Evolutionary conservation across 2,113 vertebrate species (phyloP).

Genomic region (Phrynocephalus versicolor): DNA sequence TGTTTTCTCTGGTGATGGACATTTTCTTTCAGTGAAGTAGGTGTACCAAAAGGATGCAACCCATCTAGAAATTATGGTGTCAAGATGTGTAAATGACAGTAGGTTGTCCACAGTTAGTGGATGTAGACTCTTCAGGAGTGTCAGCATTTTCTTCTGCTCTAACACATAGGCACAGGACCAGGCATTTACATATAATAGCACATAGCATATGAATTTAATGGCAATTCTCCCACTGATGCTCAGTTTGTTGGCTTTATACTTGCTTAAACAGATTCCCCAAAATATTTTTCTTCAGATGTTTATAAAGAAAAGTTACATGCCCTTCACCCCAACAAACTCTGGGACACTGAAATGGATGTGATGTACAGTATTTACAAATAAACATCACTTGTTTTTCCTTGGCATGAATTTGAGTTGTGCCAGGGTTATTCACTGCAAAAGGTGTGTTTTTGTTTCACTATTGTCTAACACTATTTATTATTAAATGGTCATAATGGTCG

Average conservation of each 20-base stretch:
- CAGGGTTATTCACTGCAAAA: conserved; percentile 19
- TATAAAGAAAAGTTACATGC: conserved; percentile 28
- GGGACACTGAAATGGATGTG: conserved; percentile 30
- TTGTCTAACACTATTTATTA: conserved; percentile 33
- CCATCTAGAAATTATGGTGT: neutral
- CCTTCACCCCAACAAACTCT: conserved; percentile 7
- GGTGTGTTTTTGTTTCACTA: conserved; percentile 44
- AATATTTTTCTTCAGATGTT: conserved; percentile 2
- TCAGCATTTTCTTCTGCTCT: neutral
- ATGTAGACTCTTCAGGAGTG: neutral
- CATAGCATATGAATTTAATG: conserved; percentile 24
- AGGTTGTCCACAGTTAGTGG: neutral
- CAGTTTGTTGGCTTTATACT: conserved; percentile 27
- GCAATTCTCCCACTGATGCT: conserved; percentile 5
- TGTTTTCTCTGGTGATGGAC: neutral
- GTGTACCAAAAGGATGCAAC: neutral
- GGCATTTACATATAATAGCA: conserved; percentile 2
- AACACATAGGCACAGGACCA: neutral
- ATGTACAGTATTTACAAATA: neutral
- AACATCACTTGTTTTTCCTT: conserved; percentile 32
- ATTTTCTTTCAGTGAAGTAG: neutral
- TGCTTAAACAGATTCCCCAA: conserved; percentile 21
- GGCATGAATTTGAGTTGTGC: conserved; percentile 15
- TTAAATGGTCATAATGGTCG: conserved; percentile 23
- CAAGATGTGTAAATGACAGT: neutral